Base-by-base conservation (phyloP, 2,888 invertebrate genomes). In the Disparrhopalites patrizii region DNA sequence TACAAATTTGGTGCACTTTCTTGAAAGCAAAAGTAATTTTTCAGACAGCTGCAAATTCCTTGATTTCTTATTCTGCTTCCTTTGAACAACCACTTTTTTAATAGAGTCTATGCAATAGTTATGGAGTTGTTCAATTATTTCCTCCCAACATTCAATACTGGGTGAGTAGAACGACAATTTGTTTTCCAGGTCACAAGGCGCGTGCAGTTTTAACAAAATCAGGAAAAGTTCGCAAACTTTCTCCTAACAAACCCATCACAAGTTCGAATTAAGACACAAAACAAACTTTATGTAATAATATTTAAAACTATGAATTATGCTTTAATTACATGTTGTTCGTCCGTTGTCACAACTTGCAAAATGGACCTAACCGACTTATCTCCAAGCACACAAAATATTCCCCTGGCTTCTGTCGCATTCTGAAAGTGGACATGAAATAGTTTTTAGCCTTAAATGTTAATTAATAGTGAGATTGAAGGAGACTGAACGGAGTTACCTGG, bases 181-280 rank as follows among this genome's bases (percentile, higher is more conserved):
- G 1, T 23, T 51, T 2, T 61, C 57, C 13, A 70, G 62, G 56
- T 75, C 72, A 62, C 57, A 69, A 1, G 84, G 84, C 77, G 83
- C 81, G 76, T 85, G 85, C 31, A 83, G 76, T 69, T 79, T 77
- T 15, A 84, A 72, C 77, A 84, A 82, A n/a, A 84, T 76, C 3
- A 81, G 73, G 23, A 83, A 77, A 70, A 83, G 80, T 67, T 82
- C 80, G 51, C 51, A 64, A 15, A 57, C 64, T 33, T 64, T 57
- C 2, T 64, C 64, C 63, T 63, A 28, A 27, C 20, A 7, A 51
- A 25, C n/a, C n/a, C n/a, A n/a, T n/a, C n/a, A n/a, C n/a, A n/a
- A n/a, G n/a, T n/a, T n/a, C n/a, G n/a, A n/a, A n/a, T 25, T 52
- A 56, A 36, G 25, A 13, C 23, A 33, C 30, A 18, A 7, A 7